phyloP scores from a whole-genome alignment of 2,888 invertebrate genomes.

The Lithophane semibrunnea region DNA sequence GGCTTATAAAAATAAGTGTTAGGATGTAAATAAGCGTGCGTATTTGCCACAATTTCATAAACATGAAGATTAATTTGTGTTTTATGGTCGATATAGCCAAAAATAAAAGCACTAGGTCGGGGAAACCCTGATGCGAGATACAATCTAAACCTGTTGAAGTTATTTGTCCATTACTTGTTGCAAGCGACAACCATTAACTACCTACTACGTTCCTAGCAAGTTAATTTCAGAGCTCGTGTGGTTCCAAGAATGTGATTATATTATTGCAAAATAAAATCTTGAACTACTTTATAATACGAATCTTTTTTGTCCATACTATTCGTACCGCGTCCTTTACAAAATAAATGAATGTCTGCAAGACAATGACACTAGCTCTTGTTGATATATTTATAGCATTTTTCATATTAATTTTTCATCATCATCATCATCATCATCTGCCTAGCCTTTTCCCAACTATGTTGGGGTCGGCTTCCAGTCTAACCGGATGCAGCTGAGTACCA shows the following conservation, averaged over 20 bases:
- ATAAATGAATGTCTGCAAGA: conserved; percentile 12
- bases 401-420: neutral
- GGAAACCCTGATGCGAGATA: conserved; percentile 67
- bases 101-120: conserved; percentile 68
- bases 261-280: conserved; percentile 48
- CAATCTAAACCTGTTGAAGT: conserved; percentile 60
- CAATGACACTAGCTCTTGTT: neutral
- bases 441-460: no score
- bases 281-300: conserved; percentile 35
- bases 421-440: no score
- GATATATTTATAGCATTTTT: neutral
- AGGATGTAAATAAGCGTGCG: conserved; percentile 24
- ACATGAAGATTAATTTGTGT: conserved; percentile 36
- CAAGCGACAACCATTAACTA: conserved; percentile 27
- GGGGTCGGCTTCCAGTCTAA: no score
- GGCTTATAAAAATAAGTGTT: conserved; percentile 41
- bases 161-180: conserved; percentile 46
- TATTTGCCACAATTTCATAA: conserved; percentile 43
- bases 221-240: conserved; percentile 38
- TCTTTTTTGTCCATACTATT: conserved; percentile 7
- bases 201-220: conserved; percentile 7
- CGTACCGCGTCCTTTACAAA: conserved; percentile 4
- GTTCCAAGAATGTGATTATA: conserved; percentile 44
- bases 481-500: no score
- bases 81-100: conserved; percentile 47